Evolutionary conservation across 2,888 invertebrate genomes (phyloP), one percentile per base, ranked within the genome.

Genomic region (Stramonita haemastoma): DNA sequence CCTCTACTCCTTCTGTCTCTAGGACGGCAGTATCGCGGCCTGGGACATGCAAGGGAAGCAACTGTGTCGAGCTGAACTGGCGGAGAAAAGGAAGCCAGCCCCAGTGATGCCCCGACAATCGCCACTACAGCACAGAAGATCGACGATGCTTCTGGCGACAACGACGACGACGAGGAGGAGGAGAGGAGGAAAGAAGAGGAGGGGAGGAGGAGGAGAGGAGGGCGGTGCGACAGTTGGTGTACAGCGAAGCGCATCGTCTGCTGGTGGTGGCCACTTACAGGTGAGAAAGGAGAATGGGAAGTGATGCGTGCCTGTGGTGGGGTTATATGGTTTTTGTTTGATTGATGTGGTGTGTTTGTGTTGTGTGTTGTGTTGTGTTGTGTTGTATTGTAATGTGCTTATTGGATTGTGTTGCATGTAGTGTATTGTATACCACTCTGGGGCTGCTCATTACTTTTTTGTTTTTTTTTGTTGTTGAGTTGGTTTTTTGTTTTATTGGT

Each of bases 31-130:
- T 15, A 13, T 79, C 13, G 32, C 32, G 2, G 79, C 26, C 32
- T 79, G 79, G 79, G 22, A 79, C 79, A 79, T 79, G 79, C 32
- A 79, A 79, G 79, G 79, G 79, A 79, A 79, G 15, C 79, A 79
- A 79, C 79, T 79, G 79, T 79, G 79, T 79, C 32, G 34, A 79
- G 79, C 34, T 22, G 5, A 15, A 5, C 34, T 32, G 32, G 17
- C 79, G 17, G 32, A 17, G 34, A 1, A 13, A 13, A 15, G 13
- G 13, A 79, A 13, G 79, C 15, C 79, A 15, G 13, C 32, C 32
- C 4, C 79, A 22, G 79, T 79, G 19, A 32, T 15, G 15, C 17
- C 79, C 32, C 32, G 4, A 79, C 79, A 79, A 26, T 17, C 17
- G 4, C 13, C 8, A 79, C 32, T 2, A 15, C 13, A 32, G 17